Evolutionary conservation across 2,888 invertebrate genomes (phyloP).

Genomic region (Asteroscopus sphinx): DNA sequence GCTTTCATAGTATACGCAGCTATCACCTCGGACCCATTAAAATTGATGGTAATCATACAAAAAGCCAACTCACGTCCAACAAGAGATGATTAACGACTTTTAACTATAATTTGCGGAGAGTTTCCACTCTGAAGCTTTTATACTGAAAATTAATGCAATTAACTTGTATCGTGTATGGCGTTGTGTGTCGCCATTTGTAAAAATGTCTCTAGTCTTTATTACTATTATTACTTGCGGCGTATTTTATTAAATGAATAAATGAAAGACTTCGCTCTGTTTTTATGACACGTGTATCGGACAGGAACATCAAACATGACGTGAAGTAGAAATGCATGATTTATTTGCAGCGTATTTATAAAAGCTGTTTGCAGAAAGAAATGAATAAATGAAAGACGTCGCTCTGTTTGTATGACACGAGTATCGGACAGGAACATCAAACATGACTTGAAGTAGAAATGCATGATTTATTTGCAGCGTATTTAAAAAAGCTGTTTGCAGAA

Average conservation of each 20-base stretch:
- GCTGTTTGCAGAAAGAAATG: too few species aligned
- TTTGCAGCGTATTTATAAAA: too few species aligned
- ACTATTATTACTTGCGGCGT: slow-evolving; percentile 16
- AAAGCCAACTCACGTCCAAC: slow-evolving; percentile 27
- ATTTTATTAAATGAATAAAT: slow-evolving; percentile 20
- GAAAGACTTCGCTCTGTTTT: slow-evolving; percentile 30
- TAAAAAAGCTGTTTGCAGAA: too few species aligned
- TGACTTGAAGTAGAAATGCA: slow-evolving; percentile 27
- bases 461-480: too few species aligned
- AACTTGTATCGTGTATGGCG: slow-evolving; percentile 59
- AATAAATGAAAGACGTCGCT: slow-evolving; percentile 33
- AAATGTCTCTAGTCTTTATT: not conserved
- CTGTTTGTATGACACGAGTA: slow-evolving; percentile 16
- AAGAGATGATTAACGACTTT: slow-evolving; percentile 39
- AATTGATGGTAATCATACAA: slow-evolving; percentile 39
- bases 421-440: slow-evolving; percentile 20
- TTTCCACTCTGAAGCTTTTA: slow-evolving; percentile 56
- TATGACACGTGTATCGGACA: slow-evolving; percentile 21
- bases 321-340: slow-evolving; percentile 31
- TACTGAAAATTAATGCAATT: slow-evolving; percentile 64
- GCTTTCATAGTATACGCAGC: slow-evolving; percentile 12
- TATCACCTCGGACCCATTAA: slow-evolving; percentile 17
- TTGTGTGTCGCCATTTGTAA: slow-evolving; percentile 52
- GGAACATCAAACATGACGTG: slow-evolving; percentile 15
- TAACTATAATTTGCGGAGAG: slow-evolving; percentile 41